Base-by-base conservation (phyloP, 2,113 vertebrate genomes). In the Amblyopsis rosae region DNA sequence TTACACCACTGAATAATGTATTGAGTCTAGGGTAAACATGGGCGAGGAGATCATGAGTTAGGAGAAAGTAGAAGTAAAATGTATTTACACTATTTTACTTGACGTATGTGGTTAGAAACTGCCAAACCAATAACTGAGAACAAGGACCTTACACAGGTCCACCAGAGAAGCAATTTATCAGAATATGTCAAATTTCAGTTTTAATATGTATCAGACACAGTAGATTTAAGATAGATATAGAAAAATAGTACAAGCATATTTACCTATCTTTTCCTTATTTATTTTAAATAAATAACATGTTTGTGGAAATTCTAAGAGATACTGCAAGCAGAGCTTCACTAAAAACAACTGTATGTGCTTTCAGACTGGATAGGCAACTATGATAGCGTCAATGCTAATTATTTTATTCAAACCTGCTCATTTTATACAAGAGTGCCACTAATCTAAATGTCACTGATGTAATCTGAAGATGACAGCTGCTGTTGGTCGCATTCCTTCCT, bases 381-480 rank as follows among this genome's bases (percentile, higher is more conserved):
- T 41, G 35, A 41, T 41, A 7, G 5, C 6, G 35, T 41, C 35
- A 8, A 5, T 41, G 35, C 0, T 41, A 41, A 41, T 41, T 41
- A 1, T 8, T 41, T 41, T 41, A 41, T 41, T 8, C 6, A 5
- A 41, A 41, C 6, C 19, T 19, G 19, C 19, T 83, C 75, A 75
- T 45, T 66, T 82, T 82, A 83, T 75, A 87, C 82, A 82, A 85
- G 86, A 86, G 76, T 83, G 81, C 65, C 89, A 86, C 79, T 79
- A 76, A 82, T 80, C 77, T 85, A 83, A 72, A 26, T 73, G 77
- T 80, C 83, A 68, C 80, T 82, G 55, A 54, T 33, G 66, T 79
- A 64, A 63, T 72, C 76, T 77, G 76, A 65, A 76, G 82, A 90
- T 89, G 87, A 89, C 87, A 89, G 86, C 64, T 57, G 77, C 84